Conservation (phyloP, 2,113 vertebrate genomes). For the Origma solitaria region DNA sequence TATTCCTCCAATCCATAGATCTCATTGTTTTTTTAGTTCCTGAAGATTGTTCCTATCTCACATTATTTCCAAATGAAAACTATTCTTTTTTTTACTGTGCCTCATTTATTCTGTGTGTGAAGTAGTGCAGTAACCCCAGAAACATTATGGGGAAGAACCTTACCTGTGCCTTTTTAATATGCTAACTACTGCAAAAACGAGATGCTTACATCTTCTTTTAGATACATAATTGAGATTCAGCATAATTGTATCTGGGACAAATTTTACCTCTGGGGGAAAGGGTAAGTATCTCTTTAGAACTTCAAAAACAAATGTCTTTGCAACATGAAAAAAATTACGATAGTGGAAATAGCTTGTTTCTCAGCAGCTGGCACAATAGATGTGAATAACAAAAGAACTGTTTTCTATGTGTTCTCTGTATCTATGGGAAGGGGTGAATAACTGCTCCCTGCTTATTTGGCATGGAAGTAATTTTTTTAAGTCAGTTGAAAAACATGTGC, state of each 20-base stretch:
- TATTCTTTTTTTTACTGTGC: not conserved
- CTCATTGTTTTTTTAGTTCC: not conserved
- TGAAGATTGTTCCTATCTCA: not conserved
- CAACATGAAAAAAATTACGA: not conserved
- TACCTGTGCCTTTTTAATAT: constrained; percentile 12
- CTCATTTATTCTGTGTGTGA: not conserved
- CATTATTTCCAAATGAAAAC: not conserved
- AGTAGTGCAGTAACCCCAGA: not conserved
- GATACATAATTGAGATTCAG: not conserved
- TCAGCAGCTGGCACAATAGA: not conserved
- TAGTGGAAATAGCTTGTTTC: not conserved
- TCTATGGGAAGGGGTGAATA: not conserved
- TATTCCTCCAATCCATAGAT: not conserved
- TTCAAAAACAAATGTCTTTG: not conserved
- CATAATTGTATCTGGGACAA: not conserved
- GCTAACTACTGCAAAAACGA: not conserved
- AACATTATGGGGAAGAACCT: not conserved
- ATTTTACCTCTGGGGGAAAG: not conserved
- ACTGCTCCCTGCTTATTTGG: not conserved
- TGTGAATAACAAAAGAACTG: not conserved
- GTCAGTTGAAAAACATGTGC: not conserved
- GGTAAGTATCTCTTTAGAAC: not conserved
- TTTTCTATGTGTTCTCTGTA: not conserved
- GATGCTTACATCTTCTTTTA: constrained; percentile 1
- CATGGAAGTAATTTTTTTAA: not conserved